A percentile compares a stretch with the other conserved stretches of the same genome.
Conservation (phyloP, 2,113 vertebrate genomes). For the Nanger granti region DNA sequence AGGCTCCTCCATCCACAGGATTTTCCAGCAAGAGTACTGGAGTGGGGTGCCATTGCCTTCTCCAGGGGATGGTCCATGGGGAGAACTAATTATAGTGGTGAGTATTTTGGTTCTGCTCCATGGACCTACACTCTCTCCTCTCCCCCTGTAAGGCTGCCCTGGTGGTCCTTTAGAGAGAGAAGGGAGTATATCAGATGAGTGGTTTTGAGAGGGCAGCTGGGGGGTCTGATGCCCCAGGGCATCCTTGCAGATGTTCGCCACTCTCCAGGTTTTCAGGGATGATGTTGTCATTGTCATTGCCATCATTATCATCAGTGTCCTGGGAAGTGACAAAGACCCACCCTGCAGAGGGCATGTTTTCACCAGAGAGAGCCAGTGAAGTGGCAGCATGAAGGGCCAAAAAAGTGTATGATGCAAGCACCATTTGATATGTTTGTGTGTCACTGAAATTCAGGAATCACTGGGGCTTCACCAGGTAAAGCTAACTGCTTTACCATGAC, state of each 20-base stretch:
- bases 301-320: not conserved
- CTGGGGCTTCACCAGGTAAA: not conserved
- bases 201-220: not conserved
- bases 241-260: not conserved
- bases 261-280: not conserved
- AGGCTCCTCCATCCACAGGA: too few relatives aligned
- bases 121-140: not conserved
- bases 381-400: not conserved
- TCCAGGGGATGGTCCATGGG: not conserved
- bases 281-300: not conserved
- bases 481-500: not conserved
- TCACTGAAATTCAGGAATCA: not conserved
- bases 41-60: too few relatives aligned
- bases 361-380: not conserved
- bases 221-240: not conserved
- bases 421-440: not conserved
- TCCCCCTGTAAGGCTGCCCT: not conserved
- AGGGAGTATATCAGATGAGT: not conserved
- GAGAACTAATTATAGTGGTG: not conserved
- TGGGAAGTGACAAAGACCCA: not conserved
- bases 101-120: constrained; percentile 4
- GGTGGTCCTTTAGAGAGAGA: not conserved
- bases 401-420: not conserved
- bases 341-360: not conserved
- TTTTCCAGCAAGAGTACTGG: too few relatives aligned